Evolutionary conservation across 2,113 vertebrate species (phyloP).

Genomic region (Hippocampus guttulatus): DNA sequence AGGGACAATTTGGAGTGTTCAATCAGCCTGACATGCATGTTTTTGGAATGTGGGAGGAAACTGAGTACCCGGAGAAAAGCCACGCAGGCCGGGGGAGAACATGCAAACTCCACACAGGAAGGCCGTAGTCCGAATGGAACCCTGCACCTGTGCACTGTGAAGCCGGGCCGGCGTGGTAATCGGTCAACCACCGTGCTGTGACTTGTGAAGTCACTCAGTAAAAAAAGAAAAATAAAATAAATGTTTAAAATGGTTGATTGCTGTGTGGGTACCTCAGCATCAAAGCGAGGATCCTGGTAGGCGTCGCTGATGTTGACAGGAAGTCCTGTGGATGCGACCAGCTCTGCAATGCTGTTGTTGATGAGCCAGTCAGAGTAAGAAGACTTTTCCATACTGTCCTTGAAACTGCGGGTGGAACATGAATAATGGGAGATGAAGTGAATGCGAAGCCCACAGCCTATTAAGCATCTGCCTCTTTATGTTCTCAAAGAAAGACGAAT

Average conservation of each 20-base stretch:
- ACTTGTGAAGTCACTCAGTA: background rate
- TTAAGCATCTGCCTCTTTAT: background rate
- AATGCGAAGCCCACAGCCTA: conserved; percentile 1
- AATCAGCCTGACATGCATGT: too few relatives aligned
- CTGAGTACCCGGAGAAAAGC: too few relatives aligned
- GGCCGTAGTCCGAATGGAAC: too few relatives aligned
- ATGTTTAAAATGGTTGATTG: background rate
- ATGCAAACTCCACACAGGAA: too few relatives aligned
- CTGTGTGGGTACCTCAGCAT: conserved; percentile 81
- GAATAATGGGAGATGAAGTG: conserved; percentile 3
- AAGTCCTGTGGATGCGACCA: conserved; percentile 95
- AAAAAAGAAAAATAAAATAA: background rate
- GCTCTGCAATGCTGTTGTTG: conserved; percentile 95
- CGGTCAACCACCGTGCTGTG: too few relatives aligned
- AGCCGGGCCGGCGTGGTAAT: too few relatives aligned
- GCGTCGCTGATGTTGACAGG: conserved; percentile 97
- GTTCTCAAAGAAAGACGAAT: conserved; percentile 3
- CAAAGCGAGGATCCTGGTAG: conserved; percentile 96
- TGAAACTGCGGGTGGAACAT: conserved; percentile 76
- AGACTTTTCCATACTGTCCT: conserved; percentile 92
- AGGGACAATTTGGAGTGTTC: too few relatives aligned
- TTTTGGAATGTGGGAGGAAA: too few relatives aligned
- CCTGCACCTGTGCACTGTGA: too few relatives aligned
- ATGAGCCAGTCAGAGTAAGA: conserved; percentile 96
- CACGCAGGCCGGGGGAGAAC: too few relatives aligned